These are phyloP conservation scores for Tortrix viridana DNA, from an alignment of 2,888 invertebrate species.

Conservation along the genomic window DNA sequence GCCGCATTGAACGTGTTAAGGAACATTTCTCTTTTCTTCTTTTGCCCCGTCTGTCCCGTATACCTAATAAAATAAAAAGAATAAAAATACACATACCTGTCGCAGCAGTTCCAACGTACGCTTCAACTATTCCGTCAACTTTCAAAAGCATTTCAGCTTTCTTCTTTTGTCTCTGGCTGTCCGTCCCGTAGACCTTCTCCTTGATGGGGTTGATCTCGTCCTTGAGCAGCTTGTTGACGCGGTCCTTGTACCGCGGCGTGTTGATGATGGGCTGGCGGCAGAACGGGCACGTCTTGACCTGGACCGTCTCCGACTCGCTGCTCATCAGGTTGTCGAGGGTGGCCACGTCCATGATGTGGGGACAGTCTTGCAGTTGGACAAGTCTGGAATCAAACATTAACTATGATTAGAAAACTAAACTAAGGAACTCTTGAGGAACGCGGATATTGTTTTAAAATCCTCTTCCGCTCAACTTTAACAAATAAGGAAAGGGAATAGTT, in stretches of 20 bases:
- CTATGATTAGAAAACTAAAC: background rate
- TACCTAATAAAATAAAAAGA: background rate
- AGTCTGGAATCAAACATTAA: constrained; percentile 65
- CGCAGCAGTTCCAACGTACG: background rate
- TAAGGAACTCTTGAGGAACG: no score
- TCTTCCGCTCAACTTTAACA: no score
- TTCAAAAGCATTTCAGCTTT: constrained; percentile 42
- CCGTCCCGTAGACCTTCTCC: constrained; percentile 63
- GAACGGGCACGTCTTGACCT: constrained; percentile 79
- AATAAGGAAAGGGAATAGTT: no score
- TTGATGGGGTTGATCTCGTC: constrained; percentile 74
- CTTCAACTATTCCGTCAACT: constrained; percentile 17
- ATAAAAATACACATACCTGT: background rate
- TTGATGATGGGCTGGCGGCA: constrained; percentile 85
- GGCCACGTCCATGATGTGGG: constrained; percentile 75
- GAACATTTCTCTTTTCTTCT: no score
- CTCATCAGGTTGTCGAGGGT: constrained; percentile 73
- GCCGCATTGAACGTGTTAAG: no score
- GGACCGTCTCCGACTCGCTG: constrained; percentile 56
- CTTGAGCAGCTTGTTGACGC: constrained; percentile 68
- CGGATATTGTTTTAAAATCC: no score
- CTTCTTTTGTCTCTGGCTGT: constrained; percentile 49
- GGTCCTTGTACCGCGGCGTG: constrained; percentile 83
- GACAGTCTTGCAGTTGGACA: constrained; percentile 80
- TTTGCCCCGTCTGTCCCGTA: no score